These are phyloP conservation scores for western clawed frog (Xenopus tropicalis) DNA, from an alignment of 2,113 vertebrate species.

Conservation along the genomic window DNA sequence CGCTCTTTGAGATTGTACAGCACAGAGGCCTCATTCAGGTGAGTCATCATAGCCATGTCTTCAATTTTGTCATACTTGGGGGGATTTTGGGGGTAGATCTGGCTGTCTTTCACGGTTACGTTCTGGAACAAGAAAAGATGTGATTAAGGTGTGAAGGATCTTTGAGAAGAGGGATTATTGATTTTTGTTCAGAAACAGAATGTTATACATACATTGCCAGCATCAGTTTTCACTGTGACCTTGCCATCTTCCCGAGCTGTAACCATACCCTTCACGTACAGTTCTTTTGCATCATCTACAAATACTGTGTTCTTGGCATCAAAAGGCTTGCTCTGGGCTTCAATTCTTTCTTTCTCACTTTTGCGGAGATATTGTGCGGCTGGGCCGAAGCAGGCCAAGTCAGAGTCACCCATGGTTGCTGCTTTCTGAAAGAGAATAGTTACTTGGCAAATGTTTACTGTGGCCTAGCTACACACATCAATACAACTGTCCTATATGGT, in stretches of 20 bases:
- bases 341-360: constrained; percentile 77
- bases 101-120: constrained; percentile 9
- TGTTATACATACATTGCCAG: constrained; percentile 65
- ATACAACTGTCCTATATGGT: no score
- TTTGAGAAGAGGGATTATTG: background rate
- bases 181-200: background rate
- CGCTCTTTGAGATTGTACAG: constrained; percentile 56
- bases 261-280: constrained; percentile 82
- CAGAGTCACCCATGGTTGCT: constrained; percentile 72
- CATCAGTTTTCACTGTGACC: constrained; percentile 76
- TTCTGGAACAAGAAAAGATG: constrained; percentile 5
- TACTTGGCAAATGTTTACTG: constrained; percentile 76
- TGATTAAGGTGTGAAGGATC: background rate
- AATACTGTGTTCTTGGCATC: constrained; percentile 82
- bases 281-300: constrained; percentile 69
- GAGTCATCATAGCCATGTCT: constrained; percentile 51
- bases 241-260: constrained; percentile 74
- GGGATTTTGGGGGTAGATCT: constrained; percentile 37
- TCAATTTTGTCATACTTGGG: constrained; percentile 51
- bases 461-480: no score
- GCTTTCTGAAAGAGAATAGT: constrained; percentile 27
- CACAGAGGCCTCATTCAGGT: constrained; percentile 48
- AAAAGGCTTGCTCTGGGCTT: constrained; percentile 79
- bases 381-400: constrained; percentile 79
- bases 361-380: constrained; percentile 80